Base-by-base conservation (phyloP, 2,888 invertebrate species). In the Oconnorella tubifera region DNA sequence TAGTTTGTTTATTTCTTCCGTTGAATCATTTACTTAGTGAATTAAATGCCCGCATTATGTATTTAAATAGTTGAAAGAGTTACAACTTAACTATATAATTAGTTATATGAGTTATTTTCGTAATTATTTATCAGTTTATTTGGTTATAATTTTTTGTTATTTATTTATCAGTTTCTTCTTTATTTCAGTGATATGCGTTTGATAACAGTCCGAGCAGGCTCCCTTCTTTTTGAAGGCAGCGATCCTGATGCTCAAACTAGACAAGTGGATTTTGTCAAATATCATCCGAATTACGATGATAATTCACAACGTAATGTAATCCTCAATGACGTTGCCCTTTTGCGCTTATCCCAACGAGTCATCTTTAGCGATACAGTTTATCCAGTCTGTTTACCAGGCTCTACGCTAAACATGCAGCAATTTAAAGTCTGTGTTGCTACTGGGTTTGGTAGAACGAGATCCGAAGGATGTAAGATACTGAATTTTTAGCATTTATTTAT, bases 391-490 rank as follows among this genome's bases (percentile, higher is more conserved):
- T 51, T 50, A n/a, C 60, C 60, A 2, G 27, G 28, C 29, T 28
- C 48, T 3, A 28, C 25, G n/a, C 50, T 49, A 28, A 49, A 60
- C 51, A 28, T 60, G 27, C 1, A n/a, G 6, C 28, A 50, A 51
- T 50, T 28, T 32, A 60, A 49, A 31, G 50, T 60, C n/a, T 60
- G 51, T 25, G 60, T 60, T 23, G 60, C 48, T 4, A 50, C 50
- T 29, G 60, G 60, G 50, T 60, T 60, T 32, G 60, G 60, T 1
- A 1, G 31, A 48, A 60, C 60, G 14, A 10, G 53, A 25, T 51
- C 53, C 53, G 25, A 6, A 23, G 53, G 25, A 10, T 51, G 53
- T 51, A 19, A 10, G 53, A n/a, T n/a, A n/a, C n/a, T n/a, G n/a
- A n/a, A n/a, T n/a, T n/a, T n/a, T n/a, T n/a, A n/a, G n/a, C n/a